Conservation (phyloP, 2,888 invertebrate genomes). For the Stratiomys singularior region DNA sequence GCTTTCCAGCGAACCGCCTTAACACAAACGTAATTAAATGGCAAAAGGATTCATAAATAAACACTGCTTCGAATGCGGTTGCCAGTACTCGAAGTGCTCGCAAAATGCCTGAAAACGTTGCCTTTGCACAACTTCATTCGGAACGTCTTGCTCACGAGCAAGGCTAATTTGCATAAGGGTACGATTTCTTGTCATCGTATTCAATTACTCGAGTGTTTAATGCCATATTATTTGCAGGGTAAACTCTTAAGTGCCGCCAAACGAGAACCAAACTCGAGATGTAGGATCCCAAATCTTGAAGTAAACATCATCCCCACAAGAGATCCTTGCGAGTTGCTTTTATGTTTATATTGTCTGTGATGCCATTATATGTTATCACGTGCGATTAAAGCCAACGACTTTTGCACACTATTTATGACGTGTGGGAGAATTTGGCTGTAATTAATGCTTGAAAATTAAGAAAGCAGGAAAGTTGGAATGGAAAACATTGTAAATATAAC, state of each 20-base stretch:
- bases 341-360: constrained; percentile 11
- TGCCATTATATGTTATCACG: constrained; percentile 26
- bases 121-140: not conserved
- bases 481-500: no score
- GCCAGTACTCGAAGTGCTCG: not conserved
- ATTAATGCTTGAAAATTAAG: not conserved
- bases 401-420: constrained; percentile 32
- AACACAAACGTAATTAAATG: constrained; percentile 44
- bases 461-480: not conserved
- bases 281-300: not conserved
- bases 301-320: not conserved
- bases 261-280: not conserved
- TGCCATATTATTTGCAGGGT: constrained; percentile 41
- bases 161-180: constrained; percentile 46
- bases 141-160: constrained; percentile 13
- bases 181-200: constrained; percentile 43
- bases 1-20: constrained; percentile 14
- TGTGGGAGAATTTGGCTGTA: not conserved
- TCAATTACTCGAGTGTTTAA: constrained; percentile 45
- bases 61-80: constrained; percentile 26
- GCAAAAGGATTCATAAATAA: constrained; percentile 46
- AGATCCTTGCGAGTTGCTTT: not conserved
- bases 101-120: not conserved
- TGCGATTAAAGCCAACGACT: constrained; percentile 34
- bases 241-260: constrained; percentile 30